Evolutionary conservation across 2,888 invertebrate genomes (phyloP), one percentile per base, ranked within the genome.

Genomic region (Trissoscelio sp.): DNA sequence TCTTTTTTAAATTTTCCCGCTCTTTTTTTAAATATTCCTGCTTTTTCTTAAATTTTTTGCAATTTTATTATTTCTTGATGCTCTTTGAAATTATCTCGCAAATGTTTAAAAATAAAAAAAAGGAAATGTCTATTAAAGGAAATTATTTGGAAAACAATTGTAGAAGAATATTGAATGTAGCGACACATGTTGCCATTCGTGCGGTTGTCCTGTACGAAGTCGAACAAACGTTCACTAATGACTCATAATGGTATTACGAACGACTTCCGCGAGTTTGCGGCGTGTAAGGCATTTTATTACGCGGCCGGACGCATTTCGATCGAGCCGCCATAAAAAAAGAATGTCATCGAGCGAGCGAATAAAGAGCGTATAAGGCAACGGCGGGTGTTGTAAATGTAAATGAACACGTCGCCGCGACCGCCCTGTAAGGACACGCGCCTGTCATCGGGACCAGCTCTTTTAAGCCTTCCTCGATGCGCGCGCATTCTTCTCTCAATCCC

Each of bases 341-440:
- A 87, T 83, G 86, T 87, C 85, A 87, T 87, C 85, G 83, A 81
- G 77, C 83, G 86, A 79, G 82, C 79, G 85, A 80, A 85, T 86
- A 86, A 87, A 78, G 83, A 74, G 83, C 86, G 81, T 86, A 88
- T 87, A 88, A 85, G 88, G 86, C 69, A 81, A 81, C 79, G 83
- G 87, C 84, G 84, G 85, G 83, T 74, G 87, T 86, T 87, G 88
- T 88, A 88, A 88, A 88, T 88, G 88, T 88, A 88, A 88, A 88
- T 87, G 85, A 86, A 85, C 82, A 82, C 75, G 84, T 75, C 70
- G 80, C 62, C 64, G 83, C 84, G 83, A 82, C 83, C 83, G 86
- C 86, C 86, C 87, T 85, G 88, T 88, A 88, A 86, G 88, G 87
- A 85, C 84, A 87, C 83, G 87, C 83, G 87, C 83, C 86, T 86